Evolutionary conservation across 2,888 invertebrate genomes (phyloP).

Genomic region (Synanthedon andrenaeformis): DNA sequence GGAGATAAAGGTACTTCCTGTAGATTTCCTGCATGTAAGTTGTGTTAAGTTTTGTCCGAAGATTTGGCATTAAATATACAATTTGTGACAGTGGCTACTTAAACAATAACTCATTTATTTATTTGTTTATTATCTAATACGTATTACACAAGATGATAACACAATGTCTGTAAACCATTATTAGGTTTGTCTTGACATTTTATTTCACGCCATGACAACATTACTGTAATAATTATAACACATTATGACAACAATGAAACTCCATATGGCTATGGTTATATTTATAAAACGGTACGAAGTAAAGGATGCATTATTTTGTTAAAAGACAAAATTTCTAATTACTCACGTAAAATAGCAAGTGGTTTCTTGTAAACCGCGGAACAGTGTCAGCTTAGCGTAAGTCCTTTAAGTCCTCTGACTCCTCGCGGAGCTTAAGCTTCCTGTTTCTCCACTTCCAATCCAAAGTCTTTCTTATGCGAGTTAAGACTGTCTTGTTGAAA

Average conservation of each 20-base stretch:
- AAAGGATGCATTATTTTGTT: too few species aligned
- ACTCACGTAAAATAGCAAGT: background rate
- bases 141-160: too few species aligned
- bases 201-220: too few species aligned
- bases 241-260: too few species aligned
- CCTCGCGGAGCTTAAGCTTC: background rate
- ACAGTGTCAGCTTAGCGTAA: background rate
- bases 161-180: too few species aligned
- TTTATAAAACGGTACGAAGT: too few species aligned
- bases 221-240: too few species aligned
- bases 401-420: background rate
- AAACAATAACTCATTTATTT: too few species aligned
- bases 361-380: background rate
- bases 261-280: too few species aligned
- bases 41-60: background rate
- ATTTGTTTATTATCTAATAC: too few species aligned
- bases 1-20: slow-evolving; percentile 4
- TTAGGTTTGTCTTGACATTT: too few species aligned
- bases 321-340: background rate
- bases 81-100: too few species aligned
- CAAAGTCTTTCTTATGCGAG: background rate
- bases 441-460: background rate
- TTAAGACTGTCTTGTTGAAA: background rate
- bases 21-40: background rate
- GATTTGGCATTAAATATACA: background rate